phyloP scores from a whole-genome alignment of 1,140 invertebrate species.

The Heterodera carotae region DNA sequence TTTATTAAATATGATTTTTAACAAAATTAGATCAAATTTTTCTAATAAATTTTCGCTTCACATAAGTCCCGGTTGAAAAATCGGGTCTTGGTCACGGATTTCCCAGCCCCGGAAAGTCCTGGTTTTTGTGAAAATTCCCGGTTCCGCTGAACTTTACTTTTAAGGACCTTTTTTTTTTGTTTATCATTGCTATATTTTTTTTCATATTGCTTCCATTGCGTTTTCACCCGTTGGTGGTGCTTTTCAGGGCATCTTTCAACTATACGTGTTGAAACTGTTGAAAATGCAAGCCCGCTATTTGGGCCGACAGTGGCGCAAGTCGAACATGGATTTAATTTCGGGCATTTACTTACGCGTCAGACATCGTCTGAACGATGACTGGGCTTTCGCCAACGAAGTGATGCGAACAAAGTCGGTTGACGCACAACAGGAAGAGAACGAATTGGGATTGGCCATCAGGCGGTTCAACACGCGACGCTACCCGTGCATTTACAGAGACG shows the following conservation, averaged over 20 bases:
- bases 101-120: no score
- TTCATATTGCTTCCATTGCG: conserved; percentile 8
- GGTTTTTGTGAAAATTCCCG: no score
- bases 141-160: no score
- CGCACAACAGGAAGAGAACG: conserved; percentile 96
- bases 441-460: conserved; percentile 86
- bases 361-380: conserved; percentile 89
- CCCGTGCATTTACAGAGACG: conserved; percentile 64
- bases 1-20: no score
- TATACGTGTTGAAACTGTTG: conserved; percentile 93
- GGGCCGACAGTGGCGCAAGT: conserved; percentile 96
- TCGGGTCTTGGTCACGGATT: no score
- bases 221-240: neutral
- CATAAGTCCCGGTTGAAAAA: neutral
- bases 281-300: conserved; percentile 99
- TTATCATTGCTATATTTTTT: neutral
- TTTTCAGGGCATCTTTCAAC: conserved; percentile 89
- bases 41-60: no score
- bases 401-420: conserved; percentile 90
- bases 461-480: conserved; percentile 92
- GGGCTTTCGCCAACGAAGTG: conserved; percentile 95
- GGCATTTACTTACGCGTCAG: conserved; percentile 94
- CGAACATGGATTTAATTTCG: conserved; percentile 99
- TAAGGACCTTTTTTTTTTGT: conserved; percentile 21
- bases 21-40: no score